These are phyloP conservation scores for Scaptomyza hsui DNA, from an alignment of 1,140 invertebrate species.

Conservation along the genomic window DNA sequence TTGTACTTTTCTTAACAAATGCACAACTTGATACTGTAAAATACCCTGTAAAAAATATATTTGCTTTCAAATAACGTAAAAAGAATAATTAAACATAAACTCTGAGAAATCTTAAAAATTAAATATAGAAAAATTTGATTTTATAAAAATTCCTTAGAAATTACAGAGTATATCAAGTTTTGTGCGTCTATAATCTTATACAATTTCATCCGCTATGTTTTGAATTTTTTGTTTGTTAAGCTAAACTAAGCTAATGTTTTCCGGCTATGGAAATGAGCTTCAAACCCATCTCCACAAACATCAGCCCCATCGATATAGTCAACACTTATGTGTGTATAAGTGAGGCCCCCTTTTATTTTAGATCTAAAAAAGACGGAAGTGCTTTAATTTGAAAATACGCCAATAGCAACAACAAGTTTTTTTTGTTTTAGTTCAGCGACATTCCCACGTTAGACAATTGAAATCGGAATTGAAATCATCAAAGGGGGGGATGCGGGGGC, in stretches of 20 bases:
- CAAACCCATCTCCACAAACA: background rate
- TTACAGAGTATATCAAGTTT: constrained; percentile 3
- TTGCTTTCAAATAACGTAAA: too few species aligned
- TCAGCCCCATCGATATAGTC: constrained; percentile 1
- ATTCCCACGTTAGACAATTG: constrained; percentile 67
- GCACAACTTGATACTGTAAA: background rate
- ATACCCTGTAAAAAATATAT: background rate
- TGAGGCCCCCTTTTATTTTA: constrained; percentile 23
- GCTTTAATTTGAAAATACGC: constrained; percentile 64
- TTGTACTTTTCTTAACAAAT: background rate
- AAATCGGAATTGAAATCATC: constrained; percentile 29
- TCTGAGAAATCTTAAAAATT: too few species aligned
- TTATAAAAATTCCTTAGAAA: too few species aligned
- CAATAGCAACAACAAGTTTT: constrained; percentile 31
- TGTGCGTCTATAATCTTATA: background rate
- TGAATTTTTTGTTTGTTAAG: constrained; percentile 1
- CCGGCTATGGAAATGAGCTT: constrained; percentile 39
- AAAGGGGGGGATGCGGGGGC: constrained; percentile 1
- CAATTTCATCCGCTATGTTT: constrained; percentile 4
- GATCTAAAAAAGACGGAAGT: constrained; percentile 58
- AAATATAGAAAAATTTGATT: background rate
- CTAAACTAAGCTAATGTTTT: constrained; percentile 53
- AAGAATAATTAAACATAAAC: too few species aligned
- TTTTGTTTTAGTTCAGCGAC: constrained; percentile 32
- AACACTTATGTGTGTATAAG: constrained; percentile 14